Conservation (phyloP, 2,113 vertebrate genomes). For the Ptilorrhoa leucosticta region DNA sequence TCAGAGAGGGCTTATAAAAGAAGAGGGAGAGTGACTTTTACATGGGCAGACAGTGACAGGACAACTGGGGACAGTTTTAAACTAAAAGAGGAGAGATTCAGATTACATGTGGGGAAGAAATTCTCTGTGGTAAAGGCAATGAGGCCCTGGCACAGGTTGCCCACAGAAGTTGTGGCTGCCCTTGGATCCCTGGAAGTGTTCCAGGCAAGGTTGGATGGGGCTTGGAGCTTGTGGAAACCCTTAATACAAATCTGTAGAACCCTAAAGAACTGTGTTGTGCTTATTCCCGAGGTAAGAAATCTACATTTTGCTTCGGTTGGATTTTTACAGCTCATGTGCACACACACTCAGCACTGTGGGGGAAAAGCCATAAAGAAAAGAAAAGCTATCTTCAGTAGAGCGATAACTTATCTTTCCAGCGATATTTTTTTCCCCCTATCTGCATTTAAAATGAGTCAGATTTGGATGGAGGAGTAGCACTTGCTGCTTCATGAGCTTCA, state of each 20-base stretch:
- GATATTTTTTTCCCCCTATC: not conserved
- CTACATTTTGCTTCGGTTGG: not conserved
- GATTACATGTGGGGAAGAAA: not conserved
- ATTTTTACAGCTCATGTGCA: not conserved
- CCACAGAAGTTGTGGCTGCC: not conserved
- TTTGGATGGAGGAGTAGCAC: not conserved
- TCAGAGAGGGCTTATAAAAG: not conserved
- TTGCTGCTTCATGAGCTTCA: not conserved
- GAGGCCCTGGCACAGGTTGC: not conserved
- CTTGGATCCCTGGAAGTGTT: not conserved
- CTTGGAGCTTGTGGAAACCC: not conserved
- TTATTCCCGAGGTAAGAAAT: not conserved
- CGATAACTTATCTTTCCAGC: not conserved
- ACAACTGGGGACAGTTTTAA: too few relatives aligned
- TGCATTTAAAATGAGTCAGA: conserved; percentile 24
- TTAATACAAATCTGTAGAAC: not conserved
- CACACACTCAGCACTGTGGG: not conserved
- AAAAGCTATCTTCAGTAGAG: not conserved
- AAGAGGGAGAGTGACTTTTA: not conserved
- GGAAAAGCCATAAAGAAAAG: not conserved
- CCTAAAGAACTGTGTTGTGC: not conserved
- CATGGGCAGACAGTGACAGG: not conserved
- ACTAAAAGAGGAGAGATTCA: not conserved
- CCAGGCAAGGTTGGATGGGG: not conserved
- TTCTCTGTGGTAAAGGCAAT: not conserved